phyloP scores from a whole-genome alignment of 2,888 invertebrate species.

The Stictocephala bisonia region DNA sequence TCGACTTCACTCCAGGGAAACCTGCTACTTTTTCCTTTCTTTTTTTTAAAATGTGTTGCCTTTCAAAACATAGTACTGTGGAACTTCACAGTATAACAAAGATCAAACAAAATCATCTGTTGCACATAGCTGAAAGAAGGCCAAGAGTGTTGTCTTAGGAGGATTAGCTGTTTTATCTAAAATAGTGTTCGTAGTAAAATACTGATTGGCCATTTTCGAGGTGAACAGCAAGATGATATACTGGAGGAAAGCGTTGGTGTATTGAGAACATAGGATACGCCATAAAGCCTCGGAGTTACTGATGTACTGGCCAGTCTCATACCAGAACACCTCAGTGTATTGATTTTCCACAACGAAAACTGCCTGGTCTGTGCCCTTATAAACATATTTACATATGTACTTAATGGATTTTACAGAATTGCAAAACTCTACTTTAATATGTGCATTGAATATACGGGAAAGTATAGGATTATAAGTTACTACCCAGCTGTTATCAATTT shows the following conservation, averaged over 20 bases:
- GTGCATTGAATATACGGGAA: too few species aligned
- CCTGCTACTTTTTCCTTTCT: background rate
- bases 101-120: slow-evolving; percentile 45
- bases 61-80: slow-evolving; percentile 52
- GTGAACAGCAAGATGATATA: too few species aligned
- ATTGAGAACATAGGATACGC: slow-evolving; percentile 49
- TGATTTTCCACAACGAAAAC: slow-evolving; percentile 43
- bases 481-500: too few species aligned
- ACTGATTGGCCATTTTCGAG: slow-evolving; percentile 7
- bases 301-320: too few species aligned
- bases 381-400: slow-evolving; percentile 58
- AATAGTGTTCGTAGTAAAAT: background rate
- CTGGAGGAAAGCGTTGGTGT: background rate
- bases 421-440: too few species aligned
- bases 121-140: background rate
- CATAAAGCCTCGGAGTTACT: slow-evolving; percentile 51
- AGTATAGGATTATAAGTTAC: too few species aligned
- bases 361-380: slow-evolving; percentile 54
- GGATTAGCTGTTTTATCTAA: background rate
- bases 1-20: slow-evolving; percentile 51
- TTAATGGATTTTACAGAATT: too few species aligned
- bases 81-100: slow-evolving; percentile 53
- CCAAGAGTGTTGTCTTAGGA: background rate
- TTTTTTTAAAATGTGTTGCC: background rate
- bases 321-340: slow-evolving; percentile 53